Percentiles rank a stretch among this genome's conserved stretches.
phyloP scores from a whole-genome alignment of 2,888 invertebrate genomes.

The Rhopalosiphum nymphaeae region DNA sequence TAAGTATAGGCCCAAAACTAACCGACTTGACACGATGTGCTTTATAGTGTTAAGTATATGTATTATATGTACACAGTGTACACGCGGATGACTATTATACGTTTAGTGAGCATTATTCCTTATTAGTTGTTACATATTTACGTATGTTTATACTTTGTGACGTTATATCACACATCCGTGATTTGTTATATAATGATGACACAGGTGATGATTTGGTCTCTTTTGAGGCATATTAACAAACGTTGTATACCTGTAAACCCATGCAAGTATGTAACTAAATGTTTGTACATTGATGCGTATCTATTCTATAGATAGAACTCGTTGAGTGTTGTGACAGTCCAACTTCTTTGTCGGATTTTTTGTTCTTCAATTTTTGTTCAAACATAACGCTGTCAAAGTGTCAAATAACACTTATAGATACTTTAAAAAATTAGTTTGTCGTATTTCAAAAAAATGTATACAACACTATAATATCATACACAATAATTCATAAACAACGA shows the following conservation, averaged over 20 bases:
- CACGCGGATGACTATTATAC: too few relatives aligned
- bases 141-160: too few relatives aligned
- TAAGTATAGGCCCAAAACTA: too few relatives aligned
- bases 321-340: not conserved
- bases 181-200: not conserved
- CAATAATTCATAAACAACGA: too few relatives aligned
- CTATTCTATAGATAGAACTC: not conserved
- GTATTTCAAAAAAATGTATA: not conserved
- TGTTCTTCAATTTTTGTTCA: not conserved
- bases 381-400: not conserved
- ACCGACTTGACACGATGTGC: too few relatives aligned
- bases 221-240: not conserved
- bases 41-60: too few relatives aligned
- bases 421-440: not conserved
- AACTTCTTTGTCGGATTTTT: not conserved
- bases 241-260: not conserved
- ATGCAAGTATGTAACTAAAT: not conserved
- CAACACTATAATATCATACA: not conserved
- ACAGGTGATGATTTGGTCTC: not conserved
- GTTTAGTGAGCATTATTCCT: too few relatives aligned
- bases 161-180: too few relatives aligned
- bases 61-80: too few relatives aligned
- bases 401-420: slow-evolving; percentile 11
- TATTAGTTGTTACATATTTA: too few relatives aligned
- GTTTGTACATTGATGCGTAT: not conserved